Base-by-base conservation (phyloP, 2,888 invertebrate genomes). In the Lottia gigantea region DNA sequence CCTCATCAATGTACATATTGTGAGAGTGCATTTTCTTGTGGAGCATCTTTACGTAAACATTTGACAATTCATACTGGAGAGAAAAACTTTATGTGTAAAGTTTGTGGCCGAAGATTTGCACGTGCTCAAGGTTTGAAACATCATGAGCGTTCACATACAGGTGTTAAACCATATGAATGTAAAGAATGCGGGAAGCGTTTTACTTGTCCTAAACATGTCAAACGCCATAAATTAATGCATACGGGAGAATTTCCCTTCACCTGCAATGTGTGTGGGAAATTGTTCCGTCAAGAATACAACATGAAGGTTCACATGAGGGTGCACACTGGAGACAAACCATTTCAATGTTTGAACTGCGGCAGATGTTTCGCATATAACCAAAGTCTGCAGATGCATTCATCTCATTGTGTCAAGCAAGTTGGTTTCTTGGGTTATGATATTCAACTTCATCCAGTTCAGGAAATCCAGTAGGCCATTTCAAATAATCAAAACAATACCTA, bases 61-160 rank as follows among this genome's bases (percentile, higher is more conserved):
- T 25, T 64, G 64, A 64, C 31, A 64, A 40, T 31, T 15, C 64
- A 64, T 26, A 40, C 64, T 12, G 64, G 64, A n/a, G 45, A 64
- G n/a, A 64, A 45, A 64, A 45, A 64, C 45, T 64, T 25, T 31
- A 45, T 64, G 31, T 64, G 64, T 64, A 45, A 45, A 31, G 45
- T 25, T 25, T 64, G 64, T 15, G 40, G 45, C n/a, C 31, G 45
- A 31, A 25, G 40, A n/a, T 64, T 64, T 26, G 45, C 45, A 25
- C 64, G 45, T 6, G n/a, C 45, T n/a, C 64, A 64, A n/a, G 26
- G 45, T 45, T 64, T 64, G 26, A 45, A 64, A 26, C n/a, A 40
- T 26, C 64, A 64, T 26, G 45, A 64, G n/a, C 23, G 64, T n/a
- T 40, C 45, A 3, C 64, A 64, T 31, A 64, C 45, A 16, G 64